phyloP scores from a whole-genome alignment of 2,113 vertebrate genomes.

The Dermatemys mawii region DNA sequence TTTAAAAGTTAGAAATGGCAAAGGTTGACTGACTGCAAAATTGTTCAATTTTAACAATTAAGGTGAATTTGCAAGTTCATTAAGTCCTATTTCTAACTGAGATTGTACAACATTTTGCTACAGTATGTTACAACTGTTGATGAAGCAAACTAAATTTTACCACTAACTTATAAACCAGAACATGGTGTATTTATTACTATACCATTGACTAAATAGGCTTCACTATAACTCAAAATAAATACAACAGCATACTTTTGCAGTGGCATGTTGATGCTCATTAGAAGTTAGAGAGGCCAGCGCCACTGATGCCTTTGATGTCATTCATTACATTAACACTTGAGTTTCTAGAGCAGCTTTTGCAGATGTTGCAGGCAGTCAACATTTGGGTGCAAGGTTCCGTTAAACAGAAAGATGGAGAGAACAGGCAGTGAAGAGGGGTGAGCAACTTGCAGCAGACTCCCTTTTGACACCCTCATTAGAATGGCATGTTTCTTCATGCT shows the following conservation, averaged over 20 bases:
- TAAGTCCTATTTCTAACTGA: neutral
- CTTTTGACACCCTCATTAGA: constrained; percentile 69
- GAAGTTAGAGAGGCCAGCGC: neutral
- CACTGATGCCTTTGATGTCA: neutral
- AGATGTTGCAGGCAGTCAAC: constrained; percentile 77
- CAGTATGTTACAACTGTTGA: neutral
- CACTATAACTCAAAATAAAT: neutral
- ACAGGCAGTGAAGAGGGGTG: constrained; percentile 72
- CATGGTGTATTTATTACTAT: neutral
- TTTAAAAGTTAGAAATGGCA: constrained; percentile 72
- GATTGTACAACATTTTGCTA: neutral
- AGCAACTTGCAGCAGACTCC: constrained; percentile 70
- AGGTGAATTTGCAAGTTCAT: neutral
- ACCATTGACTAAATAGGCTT: neutral
- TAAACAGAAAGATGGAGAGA: constrained; percentile 73
- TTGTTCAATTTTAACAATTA: neutral
- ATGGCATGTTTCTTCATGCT: constrained; percentile 81
- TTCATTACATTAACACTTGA: neutral
- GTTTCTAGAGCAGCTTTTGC: neutral
- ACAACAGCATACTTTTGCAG: neutral
- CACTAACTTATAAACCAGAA: neutral
- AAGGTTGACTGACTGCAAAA: constrained; percentile 79
- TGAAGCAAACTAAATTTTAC: constrained; percentile 1
- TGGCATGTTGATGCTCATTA: neutral
- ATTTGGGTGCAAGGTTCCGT: constrained; percentile 74